Evolutionary conservation across 2,888 invertebrate genomes (phyloP), one percentile per base, ranked within the genome.

Genomic region (Chouioia cunea): DNA sequence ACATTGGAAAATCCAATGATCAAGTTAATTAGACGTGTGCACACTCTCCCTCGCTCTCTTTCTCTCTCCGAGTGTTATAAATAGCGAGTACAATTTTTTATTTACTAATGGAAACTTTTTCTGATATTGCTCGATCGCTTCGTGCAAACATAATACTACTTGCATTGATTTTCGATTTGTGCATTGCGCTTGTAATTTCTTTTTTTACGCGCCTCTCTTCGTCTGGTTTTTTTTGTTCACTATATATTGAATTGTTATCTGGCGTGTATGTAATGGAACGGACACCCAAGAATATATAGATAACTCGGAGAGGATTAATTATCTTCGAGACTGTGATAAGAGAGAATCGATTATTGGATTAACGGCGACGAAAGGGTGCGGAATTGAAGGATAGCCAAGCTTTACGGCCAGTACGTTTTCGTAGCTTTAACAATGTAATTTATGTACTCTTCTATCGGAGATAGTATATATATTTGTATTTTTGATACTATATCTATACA

Each of bases 241-340:
- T 59, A 46, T 58, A 23, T 20, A 36, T 43, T 44, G 52, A n/a
- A 44, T 46, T 16, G 22, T 50, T 58, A 27, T 10, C 18, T 50
- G 27, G n/a, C n/a, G n/a, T n/a, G n/a, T n/a, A n/a, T n/a, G n/a
- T n/a, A 22, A 43, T 14, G 18, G 6, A 46, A 27, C 20, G 14
- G 16, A 36, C 36, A 36, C 10, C 36, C 36, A 36, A 23, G 22
- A n/a, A 53, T 58, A 48, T 60, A 53, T 47, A 53, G 43, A 18
- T 12, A 18, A 56, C 53, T 27, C 53, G 52, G 46, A 65, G 65
- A 62, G 47, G 52, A 71, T 71, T 68, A 52, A 72, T 72, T 72
- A 76, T 73, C 74, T 72, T 75, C 70, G 65, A 71, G 75, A 75
- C 78, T 79, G 79, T 78, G 79, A 79, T 78, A 79, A 73, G 62